Percentiles rank a stretch among this genome's conserved stretches.
These are phyloP conservation scores for Eutrigla gurnardus DNA, from an alignment of 2,797 vertebrate species.

Conservation along the genomic window DNA sequence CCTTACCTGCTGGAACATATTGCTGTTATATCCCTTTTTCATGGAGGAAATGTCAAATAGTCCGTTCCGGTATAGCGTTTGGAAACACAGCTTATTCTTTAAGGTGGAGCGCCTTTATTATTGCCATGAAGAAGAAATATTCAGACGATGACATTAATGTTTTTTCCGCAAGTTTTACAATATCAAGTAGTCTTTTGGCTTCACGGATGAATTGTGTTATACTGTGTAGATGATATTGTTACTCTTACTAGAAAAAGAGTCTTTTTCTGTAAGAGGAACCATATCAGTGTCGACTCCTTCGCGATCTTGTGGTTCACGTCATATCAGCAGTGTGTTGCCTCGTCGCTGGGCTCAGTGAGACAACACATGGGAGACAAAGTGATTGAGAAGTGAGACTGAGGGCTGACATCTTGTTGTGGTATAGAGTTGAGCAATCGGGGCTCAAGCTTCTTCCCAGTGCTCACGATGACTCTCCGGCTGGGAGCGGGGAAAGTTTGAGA, in stretches of 20 bases:
- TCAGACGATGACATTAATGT: background rate
- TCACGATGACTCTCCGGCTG: constrained; percentile 43
- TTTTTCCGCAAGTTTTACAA: background rate
- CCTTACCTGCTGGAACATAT: constrained; percentile 46
- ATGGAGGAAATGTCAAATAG: constrained; percentile 37
- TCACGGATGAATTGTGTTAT: background rate
- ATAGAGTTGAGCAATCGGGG: constrained; percentile 27
- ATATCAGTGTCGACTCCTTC: background rate
- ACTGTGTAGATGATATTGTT: background rate
- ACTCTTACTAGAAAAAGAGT: background rate
- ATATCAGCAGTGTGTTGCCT: background rate
- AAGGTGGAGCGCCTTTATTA: background rate
- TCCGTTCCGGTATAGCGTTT: constrained; percentile 12
- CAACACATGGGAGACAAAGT: constrained; percentile 36
- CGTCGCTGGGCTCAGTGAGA: background rate
- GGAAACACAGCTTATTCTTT: constrained; percentile 14
- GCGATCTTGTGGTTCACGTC: constrained; percentile 29
- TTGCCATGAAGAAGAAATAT: background rate
- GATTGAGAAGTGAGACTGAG: constrained; percentile 45
- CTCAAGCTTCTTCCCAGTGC: constrained; percentile 11
- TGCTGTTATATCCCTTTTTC: constrained; percentile 30
- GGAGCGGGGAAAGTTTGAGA: constrained; percentile 44
- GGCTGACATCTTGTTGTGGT: constrained; percentile 37
- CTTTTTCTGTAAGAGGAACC: background rate
- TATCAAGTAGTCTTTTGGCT: background rate